Conservation (phyloP, 2,888 invertebrate species). For the Zhengitettix transpicula region DNA sequence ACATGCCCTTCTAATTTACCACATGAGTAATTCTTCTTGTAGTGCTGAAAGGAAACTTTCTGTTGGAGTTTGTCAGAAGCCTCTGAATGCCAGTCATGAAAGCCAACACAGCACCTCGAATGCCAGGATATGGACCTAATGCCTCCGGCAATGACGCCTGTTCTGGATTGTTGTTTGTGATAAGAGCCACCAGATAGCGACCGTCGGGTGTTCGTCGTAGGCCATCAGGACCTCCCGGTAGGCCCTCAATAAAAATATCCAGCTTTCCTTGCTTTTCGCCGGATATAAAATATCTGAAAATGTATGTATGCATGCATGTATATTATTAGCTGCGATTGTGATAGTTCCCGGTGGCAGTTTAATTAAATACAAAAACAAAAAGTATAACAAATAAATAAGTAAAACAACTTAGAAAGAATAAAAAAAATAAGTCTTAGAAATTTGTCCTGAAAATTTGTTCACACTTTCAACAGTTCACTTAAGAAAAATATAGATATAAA, state of each 20-base stretch:
- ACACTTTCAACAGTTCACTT: no score
- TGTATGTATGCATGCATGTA: no score
- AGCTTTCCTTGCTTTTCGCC: no score
- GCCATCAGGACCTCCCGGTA: not conserved
- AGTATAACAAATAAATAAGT: no score
- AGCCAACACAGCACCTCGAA: not conserved
- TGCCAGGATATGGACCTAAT: not conserved
- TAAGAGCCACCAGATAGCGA: not conserved
- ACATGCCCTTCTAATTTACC: not conserved
- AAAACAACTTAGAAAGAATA: no score
- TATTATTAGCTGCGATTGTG: no score
- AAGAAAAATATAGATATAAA: no score
- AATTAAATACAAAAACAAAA: no score
- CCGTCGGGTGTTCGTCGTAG: not conserved
- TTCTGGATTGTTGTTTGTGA: not conserved
- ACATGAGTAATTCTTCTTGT: not conserved
- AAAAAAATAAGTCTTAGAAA: no score
- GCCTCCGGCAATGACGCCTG: not conserved
- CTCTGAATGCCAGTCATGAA: not conserved
- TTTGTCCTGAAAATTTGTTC: no score
- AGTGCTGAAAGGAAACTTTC: not conserved
- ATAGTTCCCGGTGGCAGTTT: no score
- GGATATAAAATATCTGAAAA: no score
- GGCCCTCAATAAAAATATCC: not conserved
- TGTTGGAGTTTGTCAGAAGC: not conserved